A percentile compares a stretch with the other conserved stretches of the same genome.
phyloP scores from a whole-genome alignment of 2,797 vertebrate genomes.

The Tadarida brasiliensis region DNA sequence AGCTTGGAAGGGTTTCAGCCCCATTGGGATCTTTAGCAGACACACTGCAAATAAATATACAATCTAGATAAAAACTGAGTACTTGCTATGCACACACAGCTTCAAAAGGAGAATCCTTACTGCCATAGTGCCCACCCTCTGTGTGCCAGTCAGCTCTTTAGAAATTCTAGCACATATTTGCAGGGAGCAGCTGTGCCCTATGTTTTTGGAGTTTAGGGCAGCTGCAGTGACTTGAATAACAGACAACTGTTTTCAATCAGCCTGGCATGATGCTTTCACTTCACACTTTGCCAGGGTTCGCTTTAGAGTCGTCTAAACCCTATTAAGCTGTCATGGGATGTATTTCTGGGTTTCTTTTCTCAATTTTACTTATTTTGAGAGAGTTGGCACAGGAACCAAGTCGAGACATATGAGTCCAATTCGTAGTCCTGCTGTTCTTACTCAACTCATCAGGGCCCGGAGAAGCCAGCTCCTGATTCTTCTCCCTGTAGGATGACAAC shows the following conservation, averaged over 20 bases:
- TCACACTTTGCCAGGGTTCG: neutral
- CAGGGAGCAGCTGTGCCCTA: neutral
- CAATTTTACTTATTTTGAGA: constrained; percentile 32
- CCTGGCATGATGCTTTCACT: neutral
- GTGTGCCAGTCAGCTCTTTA: neutral
- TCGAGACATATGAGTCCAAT: neutral
- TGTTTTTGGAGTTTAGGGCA: neutral
- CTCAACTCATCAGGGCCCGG: neutral
- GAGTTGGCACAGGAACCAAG: neutral
- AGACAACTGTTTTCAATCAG: neutral
- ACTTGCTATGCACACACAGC: neutral
- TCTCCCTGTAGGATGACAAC: neutral
- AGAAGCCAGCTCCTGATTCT: neutral
- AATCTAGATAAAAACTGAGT: neutral
- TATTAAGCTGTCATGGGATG: neutral
- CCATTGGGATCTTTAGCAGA: neutral
- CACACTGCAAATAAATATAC: neutral
- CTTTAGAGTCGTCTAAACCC: constrained; percentile 12
- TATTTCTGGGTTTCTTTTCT: constrained; percentile 22
- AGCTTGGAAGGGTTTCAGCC: neutral
- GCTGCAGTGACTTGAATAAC: neutral
- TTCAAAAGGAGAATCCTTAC: neutral
- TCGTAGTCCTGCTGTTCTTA: neutral
- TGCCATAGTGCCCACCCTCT: neutral
- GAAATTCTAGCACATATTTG: neutral